Percentiles rank a stretch among this genome's conserved stretches.
Evolutionary conservation across 35 echinoderm and acorn worm genomes (phyloP).

Genomic region (Diadema setosum): DNA sequence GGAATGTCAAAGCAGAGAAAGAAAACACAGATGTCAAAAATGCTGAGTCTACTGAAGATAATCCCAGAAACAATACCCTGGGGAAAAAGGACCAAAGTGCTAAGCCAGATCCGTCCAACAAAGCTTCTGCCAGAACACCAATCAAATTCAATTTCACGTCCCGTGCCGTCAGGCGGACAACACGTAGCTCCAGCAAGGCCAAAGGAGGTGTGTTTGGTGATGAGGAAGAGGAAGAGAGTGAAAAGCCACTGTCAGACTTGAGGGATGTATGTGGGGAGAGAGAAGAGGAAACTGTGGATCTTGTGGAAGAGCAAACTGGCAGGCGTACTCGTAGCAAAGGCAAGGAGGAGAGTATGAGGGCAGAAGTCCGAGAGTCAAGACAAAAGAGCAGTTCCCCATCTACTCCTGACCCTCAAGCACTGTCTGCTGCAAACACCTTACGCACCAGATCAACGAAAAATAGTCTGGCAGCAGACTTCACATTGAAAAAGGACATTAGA

Average conservation of each 20-base stretch:
- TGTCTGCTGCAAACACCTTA: background rate
- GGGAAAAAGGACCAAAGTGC: background rate
- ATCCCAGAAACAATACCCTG: background rate
- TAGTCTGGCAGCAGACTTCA: background rate
- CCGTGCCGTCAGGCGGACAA: background rate
- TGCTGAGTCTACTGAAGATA: no score
- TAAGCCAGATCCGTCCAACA: background rate
- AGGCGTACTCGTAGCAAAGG: background rate
- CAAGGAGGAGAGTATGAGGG: background rate
- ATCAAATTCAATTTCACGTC: slow-evolving; percentile 18
- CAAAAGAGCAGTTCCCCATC: background rate
- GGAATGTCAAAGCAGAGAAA: background rate
- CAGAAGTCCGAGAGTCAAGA: background rate
- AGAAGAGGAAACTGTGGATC: background rate
- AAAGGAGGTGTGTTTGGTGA: background rate
- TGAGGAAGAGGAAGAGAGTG: background rate
- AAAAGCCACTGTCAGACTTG: background rate
- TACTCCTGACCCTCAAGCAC: background rate
- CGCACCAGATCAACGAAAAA: background rate
- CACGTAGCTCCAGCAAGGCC: background rate
- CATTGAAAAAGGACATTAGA: background rate
- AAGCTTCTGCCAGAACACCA: background rate
- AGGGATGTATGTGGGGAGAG: background rate
- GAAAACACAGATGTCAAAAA: background rate
- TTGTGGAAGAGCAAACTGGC: background rate